Percentiles rank a stretch among this genome's conserved stretches.
These are phyloP conservation scores for Nycteola revayana DNA, from an alignment of 2,888 invertebrate species.

Conservation along the genomic window DNA sequence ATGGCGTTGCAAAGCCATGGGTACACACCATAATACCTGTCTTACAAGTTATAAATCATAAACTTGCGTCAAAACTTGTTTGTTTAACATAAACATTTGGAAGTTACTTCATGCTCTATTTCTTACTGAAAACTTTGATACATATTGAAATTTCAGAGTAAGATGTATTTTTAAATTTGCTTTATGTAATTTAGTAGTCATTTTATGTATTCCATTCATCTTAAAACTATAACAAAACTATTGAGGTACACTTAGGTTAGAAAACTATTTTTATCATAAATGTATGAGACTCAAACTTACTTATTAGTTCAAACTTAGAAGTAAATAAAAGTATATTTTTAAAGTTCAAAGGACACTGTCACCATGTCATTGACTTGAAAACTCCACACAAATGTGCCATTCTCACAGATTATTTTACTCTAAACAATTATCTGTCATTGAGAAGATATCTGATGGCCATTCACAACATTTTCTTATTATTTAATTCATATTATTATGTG, in stretches of 20 bases:
- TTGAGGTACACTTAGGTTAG: conserved; percentile 12
- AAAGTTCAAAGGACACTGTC: too few relatives aligned
- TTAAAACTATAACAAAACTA: too few relatives aligned
- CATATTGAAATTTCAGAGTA: conserved; percentile 52
- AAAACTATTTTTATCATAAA: conserved; percentile 16
- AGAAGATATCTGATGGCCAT: conserved; percentile 9
- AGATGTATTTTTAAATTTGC: conserved; percentile 47
- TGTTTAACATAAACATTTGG: conserved; percentile 21
- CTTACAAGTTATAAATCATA: conserved; percentile 7
- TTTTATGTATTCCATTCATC: too few relatives aligned
- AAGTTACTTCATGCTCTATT: conserved; percentile 56
- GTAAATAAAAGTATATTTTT: too few relatives aligned
- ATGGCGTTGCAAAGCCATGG: conserved; percentile 25
- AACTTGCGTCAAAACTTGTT: conserved; percentile 14
- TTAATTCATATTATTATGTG: conserved; percentile 16
- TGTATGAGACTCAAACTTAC: too few relatives aligned
- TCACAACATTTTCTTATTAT: conserved; percentile 9
- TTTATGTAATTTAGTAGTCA: too few relatives aligned
- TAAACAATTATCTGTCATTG: conserved; percentile 14
- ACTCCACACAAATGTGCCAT: too few relatives aligned
- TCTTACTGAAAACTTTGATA: conserved; percentile 51
- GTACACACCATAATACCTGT: conserved; percentile 19
- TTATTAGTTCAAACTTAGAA: not conserved
- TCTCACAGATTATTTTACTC: too few relatives aligned
- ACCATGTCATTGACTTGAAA: too few relatives aligned